These are phyloP conservation scores for Trichomalopsis sarcophagae DNA, from an alignment of 1,140 invertebrate species.

Conservation along the genomic window DNA sequence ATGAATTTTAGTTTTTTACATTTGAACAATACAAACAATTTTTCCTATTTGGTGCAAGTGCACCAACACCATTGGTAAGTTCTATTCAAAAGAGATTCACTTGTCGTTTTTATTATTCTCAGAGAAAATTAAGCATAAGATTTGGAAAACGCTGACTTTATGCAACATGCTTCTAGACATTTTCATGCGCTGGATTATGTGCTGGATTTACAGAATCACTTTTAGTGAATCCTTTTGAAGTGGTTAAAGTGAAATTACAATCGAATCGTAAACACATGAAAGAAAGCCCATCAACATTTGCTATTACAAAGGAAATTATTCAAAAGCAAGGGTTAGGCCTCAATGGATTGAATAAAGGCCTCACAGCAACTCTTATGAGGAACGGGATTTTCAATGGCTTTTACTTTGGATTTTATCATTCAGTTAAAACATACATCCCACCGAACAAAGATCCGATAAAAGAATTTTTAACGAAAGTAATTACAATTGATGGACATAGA, in stretches of 20 bases:
- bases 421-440: slow-evolving; percentile 86
- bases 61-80: slow-evolving; percentile 84
- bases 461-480: slow-evolving; percentile 69
- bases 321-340: slow-evolving; percentile 84
- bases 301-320: slow-evolving; percentile 87
- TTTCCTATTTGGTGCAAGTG: slow-evolving; percentile 84
- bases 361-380: slow-evolving; percentile 89
- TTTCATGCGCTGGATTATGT: slow-evolving; percentile 88
- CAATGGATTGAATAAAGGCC: slow-evolving; percentile 89
- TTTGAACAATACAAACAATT: slow-evolving; percentile 94
- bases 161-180: slow-evolving; percentile 79
- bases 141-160: slow-evolving; percentile 35
- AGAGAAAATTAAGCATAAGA: background rate
- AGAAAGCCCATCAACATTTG: slow-evolving; percentile 83
- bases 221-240: slow-evolving; percentile 95
- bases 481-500: background rate
- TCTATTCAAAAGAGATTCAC: background rate
- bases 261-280: slow-evolving; percentile 78
- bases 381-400: slow-evolving; percentile 94
- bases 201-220: slow-evolving; percentile 92
- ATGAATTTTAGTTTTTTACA: slow-evolving; percentile 84
- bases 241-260: slow-evolving; percentile 92
- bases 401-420: slow-evolving; percentile 96
- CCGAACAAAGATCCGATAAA: slow-evolving; percentile 77
- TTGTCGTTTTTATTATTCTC: slow-evolving; percentile 23